Evolutionary conservation across 2,113 vertebrate species (phyloP), one percentile per base, ranked within the genome.

Genomic region (Cnemophilus loriae): DNA sequence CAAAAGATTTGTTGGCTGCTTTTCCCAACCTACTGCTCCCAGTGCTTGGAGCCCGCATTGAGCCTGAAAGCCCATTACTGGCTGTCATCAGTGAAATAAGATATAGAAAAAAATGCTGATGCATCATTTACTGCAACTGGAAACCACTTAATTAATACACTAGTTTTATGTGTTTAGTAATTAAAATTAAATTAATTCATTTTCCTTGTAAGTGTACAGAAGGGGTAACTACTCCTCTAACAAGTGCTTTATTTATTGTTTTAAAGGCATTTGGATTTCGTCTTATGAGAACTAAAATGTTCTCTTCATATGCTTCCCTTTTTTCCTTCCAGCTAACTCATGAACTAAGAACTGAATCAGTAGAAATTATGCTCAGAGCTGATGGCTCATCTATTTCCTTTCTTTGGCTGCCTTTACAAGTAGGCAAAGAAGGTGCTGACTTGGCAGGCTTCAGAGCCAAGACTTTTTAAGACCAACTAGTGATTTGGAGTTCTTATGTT

Each of bases 131-230:
- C 86, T 96, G 88, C 84, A 92, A 96, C 88, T 96, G 74, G 50
- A 94, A 97, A 91, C 88, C 93, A 96, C 80, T 97, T 98, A 97
- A 98, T 98, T 98, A 98, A 98, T 97, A 97, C 70, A 95, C 65
- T 93, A 84, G 22, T 52, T 93, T 97, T 97, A 97, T 97, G 94
- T 81, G 97, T 94, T 97, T 94, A 63, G 87, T 95, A 97, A 98
- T 98, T 98, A 97, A 97, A 97, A 80, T 96, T 95, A 97, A 97
- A 98, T 98, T 96, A 92, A 95, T 96, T 95, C 16, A 4, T 78
- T 74, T 93, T 68, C 53, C 41, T 95, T 85, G 41, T 82, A 59
- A 81, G 63, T 82, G n/a, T 74, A 89, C 84, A 92, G 91, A 76
- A 94, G 64, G 76, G 77, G 81, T 89, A 97, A 79, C 79, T 86